Evolutionary conservation across 1,140 invertebrate species (phyloP), one percentile per base, ranked within the genome.

Genomic region (Orussus abietinus): DNA sequence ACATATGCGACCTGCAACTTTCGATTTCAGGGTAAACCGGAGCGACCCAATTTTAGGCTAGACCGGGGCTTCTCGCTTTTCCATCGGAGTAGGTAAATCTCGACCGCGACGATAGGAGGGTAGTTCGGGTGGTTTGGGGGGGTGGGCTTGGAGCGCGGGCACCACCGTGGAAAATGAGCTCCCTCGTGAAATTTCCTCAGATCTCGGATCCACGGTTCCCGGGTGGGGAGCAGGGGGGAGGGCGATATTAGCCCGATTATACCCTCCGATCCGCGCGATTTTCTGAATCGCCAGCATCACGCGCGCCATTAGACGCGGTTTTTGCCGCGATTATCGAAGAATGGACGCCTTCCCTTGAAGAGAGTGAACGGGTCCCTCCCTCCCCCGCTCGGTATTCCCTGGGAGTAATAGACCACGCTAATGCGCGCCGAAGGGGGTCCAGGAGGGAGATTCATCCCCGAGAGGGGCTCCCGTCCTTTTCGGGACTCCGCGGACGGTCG

Each of bases 131-230:
- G 43, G 31, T 42, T 31, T 17, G 29, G 37, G 29, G 38, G 50
- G 49, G 49, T 54, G 47, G 42, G 53, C 49, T 57, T 60, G 54
- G 62, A 65, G 34, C 59, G 51, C 45, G 58, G 52, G 51, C 59
- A 61, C 33, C 48, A 43, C 48, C 44, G 45, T 59, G 62, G 57
- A 64, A 67, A 67, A 65, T 62, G 62, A 67, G 64, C 59, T 62
- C 47, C 47, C 49, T 32, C 44, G 49, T 44, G 50, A 63, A 60
- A 63, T 62, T 62, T 55, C 47, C 54, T 55, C 43, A 38, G 42
- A 53, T 61, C 53, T 53, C 13, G 10, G 15, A 14, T 48, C 28
- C 25, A 25, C 54, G n/a, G 25, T 25, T 42, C 30, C 14, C 35
- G 40, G 41, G 41, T 31, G 25, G 50, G 29, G 41, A 53, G 43